Evolutionary conservation across 2,797 vertebrate species (phyloP).

Genomic region (Discoglossus pictus): DNA sequence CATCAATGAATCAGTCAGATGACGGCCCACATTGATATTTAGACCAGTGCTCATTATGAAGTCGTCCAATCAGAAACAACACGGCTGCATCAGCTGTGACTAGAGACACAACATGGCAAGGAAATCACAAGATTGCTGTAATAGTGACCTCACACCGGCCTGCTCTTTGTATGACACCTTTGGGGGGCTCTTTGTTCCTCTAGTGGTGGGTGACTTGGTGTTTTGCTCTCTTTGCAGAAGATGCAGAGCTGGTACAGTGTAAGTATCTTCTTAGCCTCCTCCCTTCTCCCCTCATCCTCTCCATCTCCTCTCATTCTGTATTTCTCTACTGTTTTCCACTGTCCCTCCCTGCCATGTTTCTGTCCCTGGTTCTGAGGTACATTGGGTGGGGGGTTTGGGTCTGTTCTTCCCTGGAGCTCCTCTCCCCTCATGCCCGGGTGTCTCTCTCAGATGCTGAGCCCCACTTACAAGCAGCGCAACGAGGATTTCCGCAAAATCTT

Average conservation of each 20-base stretch:
- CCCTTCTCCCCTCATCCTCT: not conserved
- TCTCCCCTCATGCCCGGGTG: slow-evolving; percentile 15
- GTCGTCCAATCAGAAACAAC: no score
- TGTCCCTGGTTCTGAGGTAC: not conserved
- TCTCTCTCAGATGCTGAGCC: slow-evolving; percentile 81
- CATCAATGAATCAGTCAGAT: no score
- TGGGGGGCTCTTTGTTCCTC: not conserved
- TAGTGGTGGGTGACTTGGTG: not conserved
- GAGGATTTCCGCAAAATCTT: slow-evolving; percentile 91
- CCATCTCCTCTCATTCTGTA: not conserved
- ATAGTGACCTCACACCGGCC: no score
- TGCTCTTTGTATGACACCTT: not conserved
- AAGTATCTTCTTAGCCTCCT: slow-evolving; percentile 65
- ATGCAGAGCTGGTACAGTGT: slow-evolving; percentile 97
- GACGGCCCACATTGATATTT: no score
- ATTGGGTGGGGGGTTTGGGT: not conserved
- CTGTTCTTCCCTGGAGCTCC: not conserved
- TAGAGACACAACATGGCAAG: not conserved
- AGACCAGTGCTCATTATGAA: no score
- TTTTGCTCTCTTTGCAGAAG: slow-evolving; percentile 77
- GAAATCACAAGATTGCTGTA: not conserved
- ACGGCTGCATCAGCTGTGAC: not conserved
- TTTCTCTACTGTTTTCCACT: not conserved
- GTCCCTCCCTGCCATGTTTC: not conserved
- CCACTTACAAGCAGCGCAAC: slow-evolving; percentile 89